Percentiles rank a stretch among this genome's conserved stretches.
Conservation (phyloP, 2,888 invertebrate species). For the Kuschelorhynchus macadamiae region DNA sequence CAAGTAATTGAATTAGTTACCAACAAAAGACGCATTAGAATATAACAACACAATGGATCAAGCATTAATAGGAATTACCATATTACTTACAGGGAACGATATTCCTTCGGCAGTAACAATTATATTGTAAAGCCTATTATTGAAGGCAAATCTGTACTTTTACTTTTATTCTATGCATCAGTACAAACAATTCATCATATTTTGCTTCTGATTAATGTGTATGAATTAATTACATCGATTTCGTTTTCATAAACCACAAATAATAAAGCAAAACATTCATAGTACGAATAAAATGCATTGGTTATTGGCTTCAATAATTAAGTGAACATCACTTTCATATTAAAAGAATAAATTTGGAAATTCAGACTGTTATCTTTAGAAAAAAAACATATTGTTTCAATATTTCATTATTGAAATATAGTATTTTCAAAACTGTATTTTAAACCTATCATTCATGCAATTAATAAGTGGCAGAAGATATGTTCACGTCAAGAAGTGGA, state of each 20-base stretch:
- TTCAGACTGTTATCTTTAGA: too few species aligned
- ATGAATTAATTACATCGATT: background rate
- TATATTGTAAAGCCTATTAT: slow-evolving; percentile 18
- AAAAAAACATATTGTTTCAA: too few species aligned
- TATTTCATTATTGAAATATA: too few species aligned
- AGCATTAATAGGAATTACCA: slow-evolving; percentile 28
- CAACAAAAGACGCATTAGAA: slow-evolving; percentile 30
- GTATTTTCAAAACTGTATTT: too few species aligned
- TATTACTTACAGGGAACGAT: slow-evolving; percentile 21
- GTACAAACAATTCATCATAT: background rate
- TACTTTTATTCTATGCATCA: background rate
- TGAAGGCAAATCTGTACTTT: slow-evolving; percentile 11
- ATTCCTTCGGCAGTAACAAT: slow-evolving; percentile 16
- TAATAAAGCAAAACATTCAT: too few species aligned
- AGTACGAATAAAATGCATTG: too few species aligned
- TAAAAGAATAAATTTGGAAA: too few species aligned
- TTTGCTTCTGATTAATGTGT: background rate
- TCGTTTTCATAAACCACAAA: background rate
- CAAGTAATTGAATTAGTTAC: slow-evolving; percentile 30
- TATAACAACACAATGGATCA: slow-evolving; percentile 34
- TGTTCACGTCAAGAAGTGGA: too few species aligned
- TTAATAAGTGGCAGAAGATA: too few species aligned
- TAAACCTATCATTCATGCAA: too few species aligned
- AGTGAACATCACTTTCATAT: too few species aligned
- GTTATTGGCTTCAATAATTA: too few species aligned